Base-by-base conservation (phyloP, 1,140 invertebrate genomes). In the Drosophila pachea region DNA sequence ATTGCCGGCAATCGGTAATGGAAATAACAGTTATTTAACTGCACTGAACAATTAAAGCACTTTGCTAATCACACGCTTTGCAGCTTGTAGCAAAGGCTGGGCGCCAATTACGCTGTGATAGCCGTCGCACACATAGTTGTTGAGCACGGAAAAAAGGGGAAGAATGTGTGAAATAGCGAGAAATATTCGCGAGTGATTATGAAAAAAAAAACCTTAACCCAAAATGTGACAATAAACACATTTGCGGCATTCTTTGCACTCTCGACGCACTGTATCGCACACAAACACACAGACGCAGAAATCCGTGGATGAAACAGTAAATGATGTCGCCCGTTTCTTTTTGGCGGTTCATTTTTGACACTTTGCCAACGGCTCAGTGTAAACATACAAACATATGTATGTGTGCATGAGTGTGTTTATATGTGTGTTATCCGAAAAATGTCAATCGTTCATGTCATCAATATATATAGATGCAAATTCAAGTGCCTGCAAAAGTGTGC, bases 311-410 rank as follows among this genome's bases (percentile, higher is more conserved):
- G 64, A 56, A 62, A 78, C 75, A 79, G 40, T 62, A 71, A 68
- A 74, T 74, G 48, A 22, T 22, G 66, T 12, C 68, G 56, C 7
- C 43, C 61, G 47, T 50, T 64, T 36, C 7, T 52, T 52, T 53
- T 35, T 54, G 36, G 42, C 43, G 64, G 54, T 54, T 70, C 53
- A 53, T 56, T 62, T 40, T 64, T 86, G 78, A 70, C 73, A 79
- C 62, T 73, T 70, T 84, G 78, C 78, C 78, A 83, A 83, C 73
- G 22, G 78, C 79, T 84, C 73, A 76, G 72, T 75, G 79, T 65
- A 75, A 54, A 71, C 55, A 49, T 45, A 40, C 29, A 66, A 48
- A 38, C 58, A 22, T 22, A 22, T 3, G 1, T 22, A 22, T 22
- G 22, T 22, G 22, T 22, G 22, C 22, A 22, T 22, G 22, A 22